Percentiles rank a stretch among this genome's conserved stretches.
phyloP scores from a whole-genome alignment of 2,888 invertebrate species.

The Monoplex corrugatus region DNA sequence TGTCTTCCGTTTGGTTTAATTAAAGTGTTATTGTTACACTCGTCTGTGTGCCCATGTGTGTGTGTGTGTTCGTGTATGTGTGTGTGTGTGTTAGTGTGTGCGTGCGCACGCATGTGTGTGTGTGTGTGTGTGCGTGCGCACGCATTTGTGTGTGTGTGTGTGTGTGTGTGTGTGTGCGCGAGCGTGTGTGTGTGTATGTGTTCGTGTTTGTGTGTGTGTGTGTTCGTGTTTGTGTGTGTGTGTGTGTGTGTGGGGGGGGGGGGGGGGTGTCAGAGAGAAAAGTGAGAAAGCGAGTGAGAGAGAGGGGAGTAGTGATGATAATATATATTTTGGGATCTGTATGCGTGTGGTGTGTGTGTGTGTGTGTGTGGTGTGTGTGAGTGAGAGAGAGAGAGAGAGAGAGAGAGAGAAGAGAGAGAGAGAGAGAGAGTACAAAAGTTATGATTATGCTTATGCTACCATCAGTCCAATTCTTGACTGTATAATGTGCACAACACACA shows the following conservation, averaged over 20 bases:
- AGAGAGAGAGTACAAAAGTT: neutral
- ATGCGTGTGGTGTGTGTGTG: too few relatives aligned
- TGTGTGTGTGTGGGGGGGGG: neutral
- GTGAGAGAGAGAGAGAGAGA: constrained; percentile 1
- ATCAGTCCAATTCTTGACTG: neutral
- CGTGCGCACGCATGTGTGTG: neutral
- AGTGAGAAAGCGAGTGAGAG: neutral
- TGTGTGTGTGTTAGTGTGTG: neutral
- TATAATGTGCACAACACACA: neutral
- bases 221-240: neutral
- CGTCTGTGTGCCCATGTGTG: neutral
- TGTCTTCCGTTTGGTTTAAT: too few relatives aligned
- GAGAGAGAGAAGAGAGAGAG: constrained; percentile 13
- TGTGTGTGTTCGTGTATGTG: too few relatives aligned
- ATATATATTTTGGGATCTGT: neutral
- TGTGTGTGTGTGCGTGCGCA: neutral
- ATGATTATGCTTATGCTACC: neutral
- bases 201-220: too few relatives aligned
- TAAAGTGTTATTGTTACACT: too few relatives aligned
- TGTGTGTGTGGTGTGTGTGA: neutral
- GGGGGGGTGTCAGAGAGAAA: too few relatives aligned
- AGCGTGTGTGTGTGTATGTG: too few relatives aligned
- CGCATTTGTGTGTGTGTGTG: too few relatives aligned
- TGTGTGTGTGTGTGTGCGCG: too few relatives aligned
- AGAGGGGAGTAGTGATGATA: neutral